Percentiles rank a stretch among this genome's conserved stretches.
These are phyloP conservation scores for Amphipoea oculea DNA, from an alignment of 2,888 invertebrate genomes.

Conservation along the genomic window DNA sequence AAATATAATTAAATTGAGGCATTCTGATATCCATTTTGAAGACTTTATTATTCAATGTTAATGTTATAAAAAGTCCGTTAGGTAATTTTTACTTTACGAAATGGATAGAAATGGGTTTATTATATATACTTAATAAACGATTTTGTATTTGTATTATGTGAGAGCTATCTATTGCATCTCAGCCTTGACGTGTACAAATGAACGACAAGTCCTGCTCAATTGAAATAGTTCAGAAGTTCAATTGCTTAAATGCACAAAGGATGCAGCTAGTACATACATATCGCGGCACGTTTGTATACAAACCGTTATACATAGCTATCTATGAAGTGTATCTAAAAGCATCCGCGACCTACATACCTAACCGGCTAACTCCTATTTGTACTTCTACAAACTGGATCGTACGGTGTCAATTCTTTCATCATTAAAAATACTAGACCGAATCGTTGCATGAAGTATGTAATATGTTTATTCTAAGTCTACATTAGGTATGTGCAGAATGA, in stretches of 20 bases:
- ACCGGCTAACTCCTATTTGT: slow-evolving; percentile 24
- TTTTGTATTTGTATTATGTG: neutral
- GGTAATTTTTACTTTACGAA: slow-evolving; percentile 21
- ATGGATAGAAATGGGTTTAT: slow-evolving; percentile 10
- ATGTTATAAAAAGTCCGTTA: slow-evolving; percentile 16
- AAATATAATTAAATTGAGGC: slow-evolving; percentile 24
- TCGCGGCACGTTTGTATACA: slow-evolving; percentile 33
- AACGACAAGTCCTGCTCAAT: slow-evolving; percentile 9
- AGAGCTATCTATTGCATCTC: slow-evolving; percentile 21
- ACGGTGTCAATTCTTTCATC: slow-evolving; percentile 49
- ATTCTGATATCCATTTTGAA: slow-evolving; percentile 7
- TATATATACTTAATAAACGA: too few species aligned
- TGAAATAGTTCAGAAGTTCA: slow-evolving; percentile 38
- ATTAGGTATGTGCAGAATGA: slow-evolving; percentile 69
- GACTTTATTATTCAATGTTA: slow-evolving; percentile 2
- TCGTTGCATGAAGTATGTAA: slow-evolving; percentile 48
- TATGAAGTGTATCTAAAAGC: slow-evolving; percentile 48
- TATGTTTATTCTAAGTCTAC: slow-evolving; percentile 60
- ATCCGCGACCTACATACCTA: slow-evolving; percentile 62
- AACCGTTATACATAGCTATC: slow-evolving; percentile 46
- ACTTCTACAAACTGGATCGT: slow-evolving; percentile 46
- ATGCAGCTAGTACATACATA: slow-evolving; percentile 42
- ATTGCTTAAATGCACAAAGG: slow-evolving; percentile 45
- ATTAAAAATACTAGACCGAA: slow-evolving; percentile 53
- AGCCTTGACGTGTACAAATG: slow-evolving; percentile 9